A percentile compares a stretch with the other conserved stretches of the same genome.
Evolutionary conservation across 1,140 invertebrate species (phyloP).

Genomic region (Ruditapes philippinarum): DNA sequence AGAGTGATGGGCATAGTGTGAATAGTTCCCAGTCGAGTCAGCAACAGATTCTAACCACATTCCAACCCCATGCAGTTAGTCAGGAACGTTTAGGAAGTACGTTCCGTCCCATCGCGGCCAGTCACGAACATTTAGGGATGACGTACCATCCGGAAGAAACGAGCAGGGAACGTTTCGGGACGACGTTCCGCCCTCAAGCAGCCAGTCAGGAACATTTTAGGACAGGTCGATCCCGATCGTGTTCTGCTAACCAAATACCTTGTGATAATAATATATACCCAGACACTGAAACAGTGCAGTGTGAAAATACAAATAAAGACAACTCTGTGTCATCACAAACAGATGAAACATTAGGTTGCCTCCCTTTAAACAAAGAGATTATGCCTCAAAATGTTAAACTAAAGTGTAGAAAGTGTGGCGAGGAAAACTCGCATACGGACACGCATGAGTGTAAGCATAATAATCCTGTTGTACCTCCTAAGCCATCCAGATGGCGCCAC

Average conservation of each 20-base stretch:
- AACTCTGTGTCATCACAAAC: constrained; percentile 55
- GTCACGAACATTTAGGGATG: constrained; percentile 68
- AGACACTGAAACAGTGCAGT: constrained; percentile 9
- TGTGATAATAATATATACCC: constrained; percentile 20
- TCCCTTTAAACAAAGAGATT: constrained; percentile 22
- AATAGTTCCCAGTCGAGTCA: constrained; percentile 77
- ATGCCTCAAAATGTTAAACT: constrained; percentile 21
- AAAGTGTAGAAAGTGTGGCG: constrained; percentile 55
- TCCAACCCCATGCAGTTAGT: constrained; percentile 75
- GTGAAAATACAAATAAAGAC: constrained; percentile 40
- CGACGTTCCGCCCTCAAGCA: constrained; percentile 78
- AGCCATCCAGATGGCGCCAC: constrained; percentile 35
- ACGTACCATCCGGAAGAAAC: too few species aligned
- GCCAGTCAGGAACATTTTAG: constrained; percentile 69
- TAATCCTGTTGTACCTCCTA: constrained; percentile 48
- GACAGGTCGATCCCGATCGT: constrained; percentile 30
- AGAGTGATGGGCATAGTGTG: constrained; percentile 79
- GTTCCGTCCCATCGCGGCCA: constrained; percentile 77
- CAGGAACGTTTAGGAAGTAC: constrained; percentile 72
- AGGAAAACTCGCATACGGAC: constrained; percentile 18
- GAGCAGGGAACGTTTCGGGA: constrained; percentile 72
- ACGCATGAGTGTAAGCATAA: constrained; percentile 49
- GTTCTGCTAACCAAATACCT: constrained; percentile 55
- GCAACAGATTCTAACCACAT: constrained; percentile 77
- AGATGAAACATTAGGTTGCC: constrained; percentile 4